Evolutionary conservation across 2,797 vertebrate species (phyloP), one percentile per base, ranked within the genome.

Genomic region (Protosalanx chinensis): DNA sequence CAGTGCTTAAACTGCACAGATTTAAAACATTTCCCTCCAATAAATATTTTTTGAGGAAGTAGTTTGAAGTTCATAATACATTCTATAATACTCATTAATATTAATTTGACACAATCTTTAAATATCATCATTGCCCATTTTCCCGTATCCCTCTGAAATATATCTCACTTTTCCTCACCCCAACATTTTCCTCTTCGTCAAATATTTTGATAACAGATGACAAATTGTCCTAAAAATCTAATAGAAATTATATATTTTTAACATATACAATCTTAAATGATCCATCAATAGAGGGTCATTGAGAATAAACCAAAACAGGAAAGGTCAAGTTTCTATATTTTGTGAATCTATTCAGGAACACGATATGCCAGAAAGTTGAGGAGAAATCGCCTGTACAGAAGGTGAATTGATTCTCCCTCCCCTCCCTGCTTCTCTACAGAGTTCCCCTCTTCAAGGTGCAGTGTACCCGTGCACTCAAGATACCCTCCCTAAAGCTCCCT

Each of bases 381-480:
- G 15, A n/a, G n/a, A 2, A n/a, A 4, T 65, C 8, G n/a, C 51
- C 56, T 67, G 64, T 64, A 53, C 57, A 72, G 51, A 60, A 68
- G 64, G 64, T 56, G n/a, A 35, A 56, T 37, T 16, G 16, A 59
- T 62, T 58, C 75, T 72, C 72, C 3, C 4, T 49, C 30, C 61
- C 30, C n/a, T 72, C 29, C 72, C n/a, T 51, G 41, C 37, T 37
- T 5, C 53, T 72, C 1, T 56, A 29, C 41, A 29, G 3, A 6
- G 57, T 60, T 65, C 70, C 51, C 49, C 63, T 81, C 73, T 75
- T 74, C 82, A 58, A 30, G 66, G 74, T 78, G 74, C 5, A 73
- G 78, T 81, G 76, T 82, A 81, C 86, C 81, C 84, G 76, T 74
- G 67, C 68, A n/a, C 76, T 68, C 67, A 62, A 12, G 27, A 66